These are phyloP conservation scores for Acipenser transmontanus DNA, from an alignment of 2,797 vertebrate genomes.

Conservation along the genomic window DNA sequence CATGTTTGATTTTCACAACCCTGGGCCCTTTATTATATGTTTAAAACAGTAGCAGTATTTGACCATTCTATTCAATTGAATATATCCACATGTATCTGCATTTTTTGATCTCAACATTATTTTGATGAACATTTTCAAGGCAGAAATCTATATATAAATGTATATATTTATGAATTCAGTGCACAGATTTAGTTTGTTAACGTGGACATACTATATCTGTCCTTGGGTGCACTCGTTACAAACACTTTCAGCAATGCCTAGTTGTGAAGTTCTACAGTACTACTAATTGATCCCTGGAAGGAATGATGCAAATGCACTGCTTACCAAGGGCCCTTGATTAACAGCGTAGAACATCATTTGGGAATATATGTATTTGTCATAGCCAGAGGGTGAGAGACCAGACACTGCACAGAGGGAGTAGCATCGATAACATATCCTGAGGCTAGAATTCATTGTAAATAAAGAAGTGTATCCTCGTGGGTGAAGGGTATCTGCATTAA, in stretches of 20 bases:
- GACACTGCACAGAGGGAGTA: background rate
- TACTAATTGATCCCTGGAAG: background rate
- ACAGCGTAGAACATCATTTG: background rate
- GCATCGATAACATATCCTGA: background rate
- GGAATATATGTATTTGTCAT: background rate
- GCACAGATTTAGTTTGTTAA: too few relatives aligned
- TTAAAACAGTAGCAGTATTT: too few relatives aligned
- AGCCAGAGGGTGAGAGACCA: background rate
- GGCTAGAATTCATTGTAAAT: constrained; percentile 1
- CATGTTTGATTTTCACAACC: too few relatives aligned
- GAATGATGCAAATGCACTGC: background rate
- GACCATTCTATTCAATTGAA: too few relatives aligned
- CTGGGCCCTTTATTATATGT: too few relatives aligned
- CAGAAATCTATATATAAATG: too few relatives aligned
- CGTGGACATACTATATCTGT: background rate
- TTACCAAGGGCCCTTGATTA: background rate
- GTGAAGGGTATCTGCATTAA: background rate
- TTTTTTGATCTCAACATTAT: too few relatives aligned
- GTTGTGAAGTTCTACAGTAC: background rate
- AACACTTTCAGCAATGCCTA: background rate
- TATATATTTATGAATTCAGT: too few relatives aligned
- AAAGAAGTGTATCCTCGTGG: background rate
- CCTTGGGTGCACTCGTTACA: background rate
- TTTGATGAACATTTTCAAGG: too few relatives aligned
- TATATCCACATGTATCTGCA: too few relatives aligned